Evolutionary conservation across 2,797 vertebrate genomes (phyloP).

Genomic region (Cynodonichthys magdalenae): DNA sequence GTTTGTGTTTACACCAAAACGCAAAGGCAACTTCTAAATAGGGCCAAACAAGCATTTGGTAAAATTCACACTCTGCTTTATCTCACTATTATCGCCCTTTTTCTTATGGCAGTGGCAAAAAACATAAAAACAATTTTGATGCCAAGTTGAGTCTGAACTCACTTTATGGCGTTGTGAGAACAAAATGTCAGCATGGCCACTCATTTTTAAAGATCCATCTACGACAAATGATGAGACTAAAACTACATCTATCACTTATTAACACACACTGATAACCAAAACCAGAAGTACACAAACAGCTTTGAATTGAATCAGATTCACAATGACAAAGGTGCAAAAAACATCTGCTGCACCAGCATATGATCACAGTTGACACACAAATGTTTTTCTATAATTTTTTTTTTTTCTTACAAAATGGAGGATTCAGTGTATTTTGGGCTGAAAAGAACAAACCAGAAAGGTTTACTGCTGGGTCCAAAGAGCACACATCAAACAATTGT

Average conservation of each 20-base stretch:
- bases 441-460: constrained; percentile 22
- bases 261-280: too few relatives aligned
- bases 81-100: too few relatives aligned
- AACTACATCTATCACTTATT: too few relatives aligned
- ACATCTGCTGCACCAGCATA: constrained; percentile 9
- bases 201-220: constrained; percentile 1
- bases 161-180: constrained; percentile 8
- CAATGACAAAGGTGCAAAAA: neutral
- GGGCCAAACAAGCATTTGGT: constrained; percentile 22
- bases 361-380: neutral
- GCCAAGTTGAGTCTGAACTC: too few relatives aligned
- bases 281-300: too few relatives aligned
- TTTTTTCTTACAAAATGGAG: constrained; percentile 4
- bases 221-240: neutral
- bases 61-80: neutral
- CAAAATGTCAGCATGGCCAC: constrained; percentile 12
- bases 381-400: constrained; percentile 26
- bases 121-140: too few relatives aligned
- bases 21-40: constrained; percentile 38
- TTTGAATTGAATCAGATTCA: neutral
- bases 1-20: constrained; percentile 41
- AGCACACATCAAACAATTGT: constrained; percentile 35
- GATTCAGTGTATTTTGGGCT: constrained; percentile 11
- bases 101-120: too few relatives aligned
- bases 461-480: constrained; percentile 17